phyloP scores from a whole-genome alignment of 2,113 vertebrate genomes.

The Macroglossus sobrinus region DNA sequence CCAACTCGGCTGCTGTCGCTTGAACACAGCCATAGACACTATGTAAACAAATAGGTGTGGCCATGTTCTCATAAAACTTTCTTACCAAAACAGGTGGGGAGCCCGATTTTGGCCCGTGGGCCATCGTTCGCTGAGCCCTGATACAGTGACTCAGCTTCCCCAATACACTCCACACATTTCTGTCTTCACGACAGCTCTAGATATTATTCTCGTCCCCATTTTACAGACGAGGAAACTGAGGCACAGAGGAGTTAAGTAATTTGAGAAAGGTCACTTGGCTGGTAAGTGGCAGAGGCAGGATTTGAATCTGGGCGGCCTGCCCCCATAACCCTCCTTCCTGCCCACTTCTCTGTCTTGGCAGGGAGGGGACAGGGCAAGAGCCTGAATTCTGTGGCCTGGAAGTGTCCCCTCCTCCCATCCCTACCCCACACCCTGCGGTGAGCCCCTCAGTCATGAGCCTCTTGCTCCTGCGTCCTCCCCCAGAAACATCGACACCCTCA shows the following conservation, averaged over 20 bases:
- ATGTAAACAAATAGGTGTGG: neutral
- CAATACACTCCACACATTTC: neutral
- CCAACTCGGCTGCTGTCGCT: neutral
- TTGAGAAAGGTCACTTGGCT: slow-evolving; percentile 3
- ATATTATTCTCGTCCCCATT: neutral
- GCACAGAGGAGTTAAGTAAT: neutral
- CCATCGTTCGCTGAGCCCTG: neutral
- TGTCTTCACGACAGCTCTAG: neutral
- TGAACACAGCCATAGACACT: neutral
- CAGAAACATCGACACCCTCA: slow-evolving; percentile 98
- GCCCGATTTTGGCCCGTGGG: neutral
- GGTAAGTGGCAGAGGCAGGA: neutral
- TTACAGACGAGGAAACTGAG: slow-evolving; percentile 7
- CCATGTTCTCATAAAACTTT: neutral
- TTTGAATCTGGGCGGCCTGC: neutral
- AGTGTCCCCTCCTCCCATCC: neutral
- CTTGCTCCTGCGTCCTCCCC: neutral
- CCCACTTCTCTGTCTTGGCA: neutral
- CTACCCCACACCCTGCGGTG: rapidly evolving
- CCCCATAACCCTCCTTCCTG: neutral
- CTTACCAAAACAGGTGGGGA: neutral
- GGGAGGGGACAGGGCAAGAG: neutral
- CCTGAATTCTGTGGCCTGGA: neutral
- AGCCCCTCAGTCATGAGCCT: neutral
- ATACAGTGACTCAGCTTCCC: neutral